A percentile compares a stretch with the other conserved stretches of the same genome.
Conservation (phyloP, 2,113 vertebrate species). For the Neofelis nebulosa region DNA sequence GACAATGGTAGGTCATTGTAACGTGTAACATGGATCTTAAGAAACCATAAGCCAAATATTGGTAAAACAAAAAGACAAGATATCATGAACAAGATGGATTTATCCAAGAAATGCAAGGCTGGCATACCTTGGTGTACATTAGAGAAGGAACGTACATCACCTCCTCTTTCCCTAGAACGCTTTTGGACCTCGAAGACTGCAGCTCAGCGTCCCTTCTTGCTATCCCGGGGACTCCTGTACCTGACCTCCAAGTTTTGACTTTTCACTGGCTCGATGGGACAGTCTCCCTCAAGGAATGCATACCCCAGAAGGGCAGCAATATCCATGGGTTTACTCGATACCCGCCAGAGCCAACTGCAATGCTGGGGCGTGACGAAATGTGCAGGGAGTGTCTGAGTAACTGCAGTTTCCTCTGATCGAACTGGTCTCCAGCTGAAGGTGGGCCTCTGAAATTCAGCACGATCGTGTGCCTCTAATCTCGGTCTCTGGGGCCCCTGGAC, state of each 20-base stretch:
- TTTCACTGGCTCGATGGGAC: neutral
- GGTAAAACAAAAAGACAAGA: neutral
- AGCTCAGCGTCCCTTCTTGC: neutral
- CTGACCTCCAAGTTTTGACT: neutral
- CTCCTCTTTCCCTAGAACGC: neutral
- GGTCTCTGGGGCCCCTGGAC: accelerated
- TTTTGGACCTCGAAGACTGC: too few species aligned
- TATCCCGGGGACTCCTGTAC: neutral
- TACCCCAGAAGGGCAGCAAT: neutral
- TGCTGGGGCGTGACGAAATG: accelerated
- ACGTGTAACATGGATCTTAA: neutral
- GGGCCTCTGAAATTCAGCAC: neutral
- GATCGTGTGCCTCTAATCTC: neutral
- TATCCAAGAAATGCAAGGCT: neutral
- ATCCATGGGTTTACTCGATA: accelerated
- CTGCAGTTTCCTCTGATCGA: neutral
- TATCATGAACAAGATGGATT: neutral
- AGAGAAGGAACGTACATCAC: neutral
- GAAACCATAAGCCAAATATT: neutral
- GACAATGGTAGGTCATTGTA: neutral
- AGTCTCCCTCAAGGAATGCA: neutral
- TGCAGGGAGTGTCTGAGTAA: accelerated
- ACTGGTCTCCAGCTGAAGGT: neutral
- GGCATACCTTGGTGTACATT: too few species aligned
- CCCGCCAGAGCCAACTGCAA: neutral